A percentile compares a stretch with the other conserved stretches of the same genome.
Evolutionary conservation across 2,888 invertebrate species (phyloP).

Genomic region (Sepioteuthis lessoniana): DNA sequence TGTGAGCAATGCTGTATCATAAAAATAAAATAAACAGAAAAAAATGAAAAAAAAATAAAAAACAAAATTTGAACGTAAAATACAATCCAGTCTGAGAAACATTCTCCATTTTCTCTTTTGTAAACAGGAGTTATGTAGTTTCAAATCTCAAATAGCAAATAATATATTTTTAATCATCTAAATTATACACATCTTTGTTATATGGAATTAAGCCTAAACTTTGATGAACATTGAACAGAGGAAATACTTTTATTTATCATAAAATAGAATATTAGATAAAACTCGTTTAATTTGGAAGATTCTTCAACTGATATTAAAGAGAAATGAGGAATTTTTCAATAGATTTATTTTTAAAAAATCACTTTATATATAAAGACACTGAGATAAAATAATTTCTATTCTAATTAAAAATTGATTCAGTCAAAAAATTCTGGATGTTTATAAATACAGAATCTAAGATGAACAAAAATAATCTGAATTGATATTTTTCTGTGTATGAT

Average conservation of each 20-base stretch:
- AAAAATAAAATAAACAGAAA: background rate
- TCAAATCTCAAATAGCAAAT: background rate
- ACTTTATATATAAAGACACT: background rate
- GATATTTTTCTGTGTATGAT: background rate
- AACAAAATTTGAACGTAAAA: background rate
- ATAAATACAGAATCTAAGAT: background rate
- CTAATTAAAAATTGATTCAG: background rate
- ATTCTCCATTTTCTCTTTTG: constrained; percentile 33
- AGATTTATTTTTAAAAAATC: background rate
- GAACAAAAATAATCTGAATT: background rate
- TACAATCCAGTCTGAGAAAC: background rate
- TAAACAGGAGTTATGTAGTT: background rate
- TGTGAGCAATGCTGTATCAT: background rate
- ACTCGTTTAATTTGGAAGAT: background rate
- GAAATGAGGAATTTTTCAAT: background rate
- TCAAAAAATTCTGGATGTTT: background rate
- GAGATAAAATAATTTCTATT: background rate
- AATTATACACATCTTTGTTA: background rate
- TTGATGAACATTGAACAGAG: background rate
- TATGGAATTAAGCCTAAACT: background rate
- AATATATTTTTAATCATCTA: background rate
- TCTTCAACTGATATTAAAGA: background rate
- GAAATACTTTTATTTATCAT: too few relatives aligned
- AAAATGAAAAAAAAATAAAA: background rate
- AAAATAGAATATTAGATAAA: background rate